These are phyloP conservation scores for Smithornis capensis DNA, from an alignment of 2,113 vertebrate genomes.

Conservation along the genomic window DNA sequence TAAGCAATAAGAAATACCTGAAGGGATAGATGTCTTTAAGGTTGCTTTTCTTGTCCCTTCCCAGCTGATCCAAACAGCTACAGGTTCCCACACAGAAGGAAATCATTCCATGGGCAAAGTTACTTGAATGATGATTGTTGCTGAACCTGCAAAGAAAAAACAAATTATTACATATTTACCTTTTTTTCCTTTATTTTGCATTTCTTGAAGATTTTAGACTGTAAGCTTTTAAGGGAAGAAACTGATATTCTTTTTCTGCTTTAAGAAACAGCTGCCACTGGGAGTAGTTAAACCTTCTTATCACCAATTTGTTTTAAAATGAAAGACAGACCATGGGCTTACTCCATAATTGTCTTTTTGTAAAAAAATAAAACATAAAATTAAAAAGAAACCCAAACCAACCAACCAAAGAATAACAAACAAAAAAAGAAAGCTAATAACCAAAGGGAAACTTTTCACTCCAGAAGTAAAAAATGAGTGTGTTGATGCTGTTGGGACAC, in stretches of 20 bases:
- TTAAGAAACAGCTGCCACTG: neutral
- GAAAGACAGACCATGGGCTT: rapidly evolving
- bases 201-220: neutral
- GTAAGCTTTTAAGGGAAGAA: neutral
- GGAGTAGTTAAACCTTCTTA: neutral
- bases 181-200: neutral
- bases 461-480: rapidly evolving
- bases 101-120: neutral
- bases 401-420: too few species aligned
- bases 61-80: rapidly evolving
- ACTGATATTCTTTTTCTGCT: neutral
- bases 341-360: neutral
- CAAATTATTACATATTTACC: neutral
- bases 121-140: neutral
- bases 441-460: neutral
- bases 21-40: neutral
- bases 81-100: rapidly evolving
- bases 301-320: neutral
- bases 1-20: neutral
- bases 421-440: neutral
- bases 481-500: neutral
- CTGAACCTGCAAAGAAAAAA: neutral
- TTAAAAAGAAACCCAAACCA: too few species aligned
- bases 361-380: neutral
- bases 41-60: neutral